Evolutionary conservation across 2,797 vertebrate genomes (phyloP).

Genomic region (Pteronotus mesoamericanus): DNA sequence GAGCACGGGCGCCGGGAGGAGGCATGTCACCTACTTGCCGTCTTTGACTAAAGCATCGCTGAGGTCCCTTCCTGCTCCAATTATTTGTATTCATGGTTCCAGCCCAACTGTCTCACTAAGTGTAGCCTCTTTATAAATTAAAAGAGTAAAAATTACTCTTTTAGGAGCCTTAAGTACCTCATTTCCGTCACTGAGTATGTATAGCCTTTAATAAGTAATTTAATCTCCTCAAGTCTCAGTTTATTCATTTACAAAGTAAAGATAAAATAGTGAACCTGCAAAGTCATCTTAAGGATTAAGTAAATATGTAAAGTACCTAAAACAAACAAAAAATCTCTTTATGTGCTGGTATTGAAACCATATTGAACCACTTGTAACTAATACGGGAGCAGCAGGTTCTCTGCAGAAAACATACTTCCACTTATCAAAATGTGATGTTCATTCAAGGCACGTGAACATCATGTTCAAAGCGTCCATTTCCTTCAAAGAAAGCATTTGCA

Average conservation of each 20-base stretch:
- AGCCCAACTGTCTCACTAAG: neutral
- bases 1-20: neutral
- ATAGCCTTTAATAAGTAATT: neutral
- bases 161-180: neutral
- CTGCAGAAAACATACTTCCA: neutral
- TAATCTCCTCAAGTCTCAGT: slow-evolving; percentile 23
- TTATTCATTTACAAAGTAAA: slow-evolving; percentile 34
- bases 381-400: neutral
- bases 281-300: neutral
- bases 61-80: neutral
- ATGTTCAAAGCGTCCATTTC: neutral
- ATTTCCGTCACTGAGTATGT: neutral
- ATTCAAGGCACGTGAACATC: neutral
- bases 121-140: neutral
- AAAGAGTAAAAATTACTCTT: neutral
- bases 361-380: neutral
- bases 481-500: neutral
- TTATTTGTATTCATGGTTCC: neutral
- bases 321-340: neutral
- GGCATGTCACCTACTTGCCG: neutral
- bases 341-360: neutral
- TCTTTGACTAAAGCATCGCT: neutral
- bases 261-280: neutral
- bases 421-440: neutral
- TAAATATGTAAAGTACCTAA: neutral